These are phyloP conservation scores for Anagyrus pseudococci DNA, from an alignment of 2,888 invertebrate genomes.

Conservation along the genomic window DNA sequence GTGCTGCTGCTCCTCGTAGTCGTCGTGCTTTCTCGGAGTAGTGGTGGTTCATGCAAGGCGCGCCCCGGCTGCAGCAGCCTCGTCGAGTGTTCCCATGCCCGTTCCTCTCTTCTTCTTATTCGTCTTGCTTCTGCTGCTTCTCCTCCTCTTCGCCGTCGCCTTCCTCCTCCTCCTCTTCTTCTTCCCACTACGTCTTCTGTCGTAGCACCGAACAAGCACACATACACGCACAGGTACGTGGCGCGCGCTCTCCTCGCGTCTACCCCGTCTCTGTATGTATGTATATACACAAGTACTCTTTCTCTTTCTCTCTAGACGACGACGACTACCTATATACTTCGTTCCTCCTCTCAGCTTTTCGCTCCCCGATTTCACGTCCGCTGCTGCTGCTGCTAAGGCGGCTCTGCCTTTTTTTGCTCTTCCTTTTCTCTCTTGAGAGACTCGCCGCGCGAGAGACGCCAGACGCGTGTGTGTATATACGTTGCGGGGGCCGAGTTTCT, in stretches of 20 bases:
- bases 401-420: too few species aligned
- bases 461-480: too few species aligned
- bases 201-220: slow-evolving; percentile 7
- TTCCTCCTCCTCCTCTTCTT: slow-evolving; percentile 10
- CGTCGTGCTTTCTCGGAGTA: background rate
- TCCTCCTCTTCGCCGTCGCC: slow-evolving; percentile 10
- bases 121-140: background rate
- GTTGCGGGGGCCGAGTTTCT: too few species aligned
- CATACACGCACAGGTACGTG: background rate
- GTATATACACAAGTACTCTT: background rate
- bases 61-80: slow-evolving; percentile 16
- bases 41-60: slow-evolving; percentile 9
- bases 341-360: background rate
- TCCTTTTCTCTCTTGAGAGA: too few species aligned
- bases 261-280: background rate
- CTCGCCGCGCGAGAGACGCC: too few species aligned
- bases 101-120: slow-evolving; percentile 1
- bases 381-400: background rate
- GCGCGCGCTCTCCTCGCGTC: background rate
- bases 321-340: too few species aligned
- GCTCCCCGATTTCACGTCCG: background rate
- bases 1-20: background rate
- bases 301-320: background rate
- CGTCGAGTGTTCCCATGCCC: slow-evolving; percentile 24
- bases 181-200: slow-evolving; percentile 14